Percentiles rank a stretch among this genome's conserved stretches.
Conservation (phyloP, 2,797 vertebrate species). For the Eulemur mongoz region DNA sequence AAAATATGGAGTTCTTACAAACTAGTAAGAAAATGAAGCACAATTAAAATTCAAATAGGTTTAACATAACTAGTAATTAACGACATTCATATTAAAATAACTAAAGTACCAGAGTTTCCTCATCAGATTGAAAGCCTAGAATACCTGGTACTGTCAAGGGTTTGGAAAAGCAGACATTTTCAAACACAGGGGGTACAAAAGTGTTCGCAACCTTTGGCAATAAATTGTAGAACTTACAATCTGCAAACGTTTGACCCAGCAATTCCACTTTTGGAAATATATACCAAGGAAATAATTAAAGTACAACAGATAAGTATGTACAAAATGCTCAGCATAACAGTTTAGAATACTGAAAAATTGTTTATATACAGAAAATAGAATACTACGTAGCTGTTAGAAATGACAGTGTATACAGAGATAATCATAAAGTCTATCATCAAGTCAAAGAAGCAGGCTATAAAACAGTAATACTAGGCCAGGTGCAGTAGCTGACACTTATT, state of each 20-base stretch:
- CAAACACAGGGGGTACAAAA: not conserved
- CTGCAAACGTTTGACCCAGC: not conserved
- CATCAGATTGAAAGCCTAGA: not conserved
- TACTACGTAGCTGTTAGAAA: not conserved
- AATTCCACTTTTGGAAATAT: not conserved
- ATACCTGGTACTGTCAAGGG: not conserved
- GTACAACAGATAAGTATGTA: not conserved
- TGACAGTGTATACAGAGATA: not conserved
- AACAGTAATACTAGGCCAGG: not conserved
- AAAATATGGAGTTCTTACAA: not conserved
- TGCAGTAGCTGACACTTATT: no score
- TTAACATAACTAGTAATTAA: not conserved
- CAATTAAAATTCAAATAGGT: not conserved
- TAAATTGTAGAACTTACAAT: not conserved
- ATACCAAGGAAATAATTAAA: not conserved
- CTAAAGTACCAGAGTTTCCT: not conserved
- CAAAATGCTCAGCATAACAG: not conserved
- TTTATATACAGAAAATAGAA: not conserved
- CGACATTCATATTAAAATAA: not conserved
- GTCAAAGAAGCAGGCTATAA: not conserved
- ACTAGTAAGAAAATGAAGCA: not conserved
- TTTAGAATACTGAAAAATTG: not conserved
- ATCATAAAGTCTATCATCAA: not conserved
- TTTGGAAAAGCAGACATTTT: conserved; percentile 7
- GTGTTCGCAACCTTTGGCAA: not conserved